Conservation (phyloP, 2,113 vertebrate genomes). For the Myxocyprinus asiaticus region DNA sequence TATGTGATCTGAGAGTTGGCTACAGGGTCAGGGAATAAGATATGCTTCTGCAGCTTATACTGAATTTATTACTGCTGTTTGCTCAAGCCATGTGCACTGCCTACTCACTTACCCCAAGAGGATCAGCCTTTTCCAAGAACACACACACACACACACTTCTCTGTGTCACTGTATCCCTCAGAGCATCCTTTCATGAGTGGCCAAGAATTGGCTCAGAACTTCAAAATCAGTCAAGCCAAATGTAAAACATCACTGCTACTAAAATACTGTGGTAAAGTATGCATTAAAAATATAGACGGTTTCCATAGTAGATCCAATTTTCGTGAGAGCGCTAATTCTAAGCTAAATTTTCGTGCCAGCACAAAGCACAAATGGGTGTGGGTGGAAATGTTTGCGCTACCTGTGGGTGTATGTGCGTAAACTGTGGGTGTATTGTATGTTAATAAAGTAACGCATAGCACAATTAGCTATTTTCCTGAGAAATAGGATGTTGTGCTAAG, state of each 20-base stretch:
- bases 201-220: conserved; percentile 9
- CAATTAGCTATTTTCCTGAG: too few relatives aligned
- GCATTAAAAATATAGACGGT: too few relatives aligned
- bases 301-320: too few relatives aligned
- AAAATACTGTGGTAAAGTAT: neutral
- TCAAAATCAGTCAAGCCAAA: conserved; percentile 3
- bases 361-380: too few relatives aligned
- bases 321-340: too few relatives aligned
- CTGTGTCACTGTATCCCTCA: neutral
- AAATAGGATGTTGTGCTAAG: too few relatives aligned
- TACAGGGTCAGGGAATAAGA: conserved; percentile 22
- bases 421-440: too few relatives aligned
- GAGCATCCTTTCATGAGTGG: conserved; percentile 13
- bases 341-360: too few relatives aligned
- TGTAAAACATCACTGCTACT: neutral
- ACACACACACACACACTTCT: neutral
- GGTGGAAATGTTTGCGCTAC: too few relatives aligned
- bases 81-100: neutral
- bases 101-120: conserved; percentile 1
- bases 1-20: neutral
- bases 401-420: too few relatives aligned
- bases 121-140: neutral
- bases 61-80: conserved; percentile 24
- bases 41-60: conserved; percentile 16
- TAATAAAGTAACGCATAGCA: too few relatives aligned